phyloP scores from a whole-genome alignment of 1,140 invertebrate genomes.

The Episyrphus balteatus region DNA sequence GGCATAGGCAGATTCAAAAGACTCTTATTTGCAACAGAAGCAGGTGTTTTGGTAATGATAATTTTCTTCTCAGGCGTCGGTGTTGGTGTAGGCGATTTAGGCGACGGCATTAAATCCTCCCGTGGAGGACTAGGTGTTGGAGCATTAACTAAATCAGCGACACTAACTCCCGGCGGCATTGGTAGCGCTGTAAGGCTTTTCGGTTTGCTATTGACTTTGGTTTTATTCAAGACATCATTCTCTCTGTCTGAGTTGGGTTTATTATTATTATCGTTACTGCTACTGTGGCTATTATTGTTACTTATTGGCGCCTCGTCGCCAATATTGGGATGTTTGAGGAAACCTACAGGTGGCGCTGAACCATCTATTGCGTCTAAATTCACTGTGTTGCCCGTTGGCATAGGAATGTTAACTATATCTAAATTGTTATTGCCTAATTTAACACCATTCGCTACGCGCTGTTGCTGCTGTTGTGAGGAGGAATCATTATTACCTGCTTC shows the following conservation, averaged over 20 bases:
- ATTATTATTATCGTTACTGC: slow-evolving; percentile 4
- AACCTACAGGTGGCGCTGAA: neutral
- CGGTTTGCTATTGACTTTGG: slow-evolving; percentile 35
- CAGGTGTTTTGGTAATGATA: slow-evolving; percentile 12
- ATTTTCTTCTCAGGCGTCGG: slow-evolving; percentile 6
- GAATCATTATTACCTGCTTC: neutral
- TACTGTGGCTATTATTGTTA: slow-evolving; percentile 1
- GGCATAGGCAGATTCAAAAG: slow-evolving; percentile 85
- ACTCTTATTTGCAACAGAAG: slow-evolving; percentile 42
- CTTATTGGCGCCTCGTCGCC: slow-evolving; percentile 17
- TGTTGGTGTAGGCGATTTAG: neutral
- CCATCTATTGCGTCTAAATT: slow-evolving; percentile 1
- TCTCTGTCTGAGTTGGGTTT: slow-evolving; percentile 3
- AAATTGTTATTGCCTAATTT: slow-evolving; percentile 21
- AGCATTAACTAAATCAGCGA: slow-evolving; percentile 45
- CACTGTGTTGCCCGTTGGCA: slow-evolving; percentile 35
- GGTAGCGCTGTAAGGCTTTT: slow-evolving; percentile 62
- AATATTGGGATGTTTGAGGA: slow-evolving; percentile 5
- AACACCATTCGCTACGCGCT: slow-evolving; percentile 17
- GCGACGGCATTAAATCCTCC: neutral
- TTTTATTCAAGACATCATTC: neutral
- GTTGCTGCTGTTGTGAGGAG: neutral
- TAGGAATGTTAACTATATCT: slow-evolving; percentile 51
- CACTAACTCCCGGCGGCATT: slow-evolving; percentile 73
- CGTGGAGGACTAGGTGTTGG: slow-evolving; percentile 29